Percentiles rank a stretch among this genome's conserved stretches.
These are phyloP conservation scores for Pogonocherus hispidulus DNA, from an alignment of 2,888 invertebrate species.

Conservation along the genomic window DNA sequence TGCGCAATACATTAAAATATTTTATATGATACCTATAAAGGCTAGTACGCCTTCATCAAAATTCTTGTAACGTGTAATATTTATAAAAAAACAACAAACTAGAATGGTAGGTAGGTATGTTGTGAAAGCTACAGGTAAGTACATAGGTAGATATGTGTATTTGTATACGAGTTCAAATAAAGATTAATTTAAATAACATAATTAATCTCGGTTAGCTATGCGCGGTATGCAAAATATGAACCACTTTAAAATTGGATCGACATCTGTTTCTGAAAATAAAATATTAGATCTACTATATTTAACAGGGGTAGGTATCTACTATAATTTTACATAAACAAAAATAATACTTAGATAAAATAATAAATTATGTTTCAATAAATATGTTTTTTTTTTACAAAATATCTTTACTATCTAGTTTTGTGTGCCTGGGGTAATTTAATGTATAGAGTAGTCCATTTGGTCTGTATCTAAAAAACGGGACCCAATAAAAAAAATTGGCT, in stretches of 20 bases:
- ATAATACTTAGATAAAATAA: too few species aligned
- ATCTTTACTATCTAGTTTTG: too few species aligned
- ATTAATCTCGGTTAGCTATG: conserved; percentile 11
- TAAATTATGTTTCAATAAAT: too few species aligned
- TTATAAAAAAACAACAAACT: conserved; percentile 3
- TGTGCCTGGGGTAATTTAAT: too few species aligned
- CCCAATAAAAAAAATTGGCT: too few species aligned
- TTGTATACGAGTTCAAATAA: too few species aligned
- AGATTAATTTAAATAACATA: conserved; percentile 7
- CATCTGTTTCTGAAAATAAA: background rate
- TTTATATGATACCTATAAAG: background rate
- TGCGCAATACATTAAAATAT: background rate
- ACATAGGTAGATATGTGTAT: background rate
- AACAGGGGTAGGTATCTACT: too few species aligned
- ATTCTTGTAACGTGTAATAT: background rate
- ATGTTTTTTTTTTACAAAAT: too few species aligned
- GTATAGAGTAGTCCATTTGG: too few species aligned
- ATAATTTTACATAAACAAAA: too few species aligned
- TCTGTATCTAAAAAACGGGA: too few species aligned
- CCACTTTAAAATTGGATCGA: background rate
- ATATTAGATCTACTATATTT: too few species aligned
- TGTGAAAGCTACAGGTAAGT: conserved; percentile 7
- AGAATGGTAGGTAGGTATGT: background rate
- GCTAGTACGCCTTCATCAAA: background rate
- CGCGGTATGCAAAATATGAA: conserved; percentile 6